Evolutionary conservation across 1,140 invertebrate species (phyloP).

Genomic region (Liolophura sinensis): DNA sequence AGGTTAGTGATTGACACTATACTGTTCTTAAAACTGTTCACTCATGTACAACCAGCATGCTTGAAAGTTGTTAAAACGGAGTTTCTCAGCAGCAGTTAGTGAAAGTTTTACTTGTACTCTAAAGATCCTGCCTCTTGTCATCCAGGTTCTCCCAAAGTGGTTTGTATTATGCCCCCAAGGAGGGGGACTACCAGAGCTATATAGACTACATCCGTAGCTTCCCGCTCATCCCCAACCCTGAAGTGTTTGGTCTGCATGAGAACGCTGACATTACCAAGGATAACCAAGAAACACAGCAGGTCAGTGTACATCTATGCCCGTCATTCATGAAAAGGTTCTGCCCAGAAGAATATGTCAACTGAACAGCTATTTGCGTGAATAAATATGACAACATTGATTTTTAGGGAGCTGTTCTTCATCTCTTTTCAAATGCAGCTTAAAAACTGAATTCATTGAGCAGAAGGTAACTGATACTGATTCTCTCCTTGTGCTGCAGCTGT

Average conservation of each 20-base stretch:
- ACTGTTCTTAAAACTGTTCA: too few relatives aligned
- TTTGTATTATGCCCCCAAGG: conserved; percentile 77
- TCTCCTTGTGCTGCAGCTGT: conserved; percentile 63
- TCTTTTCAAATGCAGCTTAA: too few relatives aligned
- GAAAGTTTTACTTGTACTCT: neutral
- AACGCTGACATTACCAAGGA: conserved; percentile 61
- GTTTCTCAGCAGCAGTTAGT: too few relatives aligned
- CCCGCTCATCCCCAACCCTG: conserved; percentile 53
- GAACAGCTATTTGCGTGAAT: too few relatives aligned
- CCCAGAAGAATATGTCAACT: too few relatives aligned
- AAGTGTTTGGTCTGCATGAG: conserved; percentile 60
- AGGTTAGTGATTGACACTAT: too few relatives aligned
- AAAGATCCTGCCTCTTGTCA: neutral
- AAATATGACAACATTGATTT: too few relatives aligned
- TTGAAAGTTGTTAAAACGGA: too few relatives aligned
- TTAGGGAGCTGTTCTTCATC: too few relatives aligned
- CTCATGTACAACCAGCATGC: too few relatives aligned
- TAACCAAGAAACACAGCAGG: conserved; percentile 61
- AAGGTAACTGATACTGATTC: neutral
- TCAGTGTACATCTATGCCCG: conserved; percentile 49
- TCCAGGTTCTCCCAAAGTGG: conserved; percentile 63
- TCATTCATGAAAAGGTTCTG: too few relatives aligned
- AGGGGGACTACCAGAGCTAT: conserved; percentile 59
- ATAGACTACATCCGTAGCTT: conserved; percentile 54
- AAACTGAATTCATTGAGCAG: too few relatives aligned